Evolutionary conservation across 2,797 vertebrate genomes (phyloP).

Genomic region (Melanotaenia trifasciata): DNA sequence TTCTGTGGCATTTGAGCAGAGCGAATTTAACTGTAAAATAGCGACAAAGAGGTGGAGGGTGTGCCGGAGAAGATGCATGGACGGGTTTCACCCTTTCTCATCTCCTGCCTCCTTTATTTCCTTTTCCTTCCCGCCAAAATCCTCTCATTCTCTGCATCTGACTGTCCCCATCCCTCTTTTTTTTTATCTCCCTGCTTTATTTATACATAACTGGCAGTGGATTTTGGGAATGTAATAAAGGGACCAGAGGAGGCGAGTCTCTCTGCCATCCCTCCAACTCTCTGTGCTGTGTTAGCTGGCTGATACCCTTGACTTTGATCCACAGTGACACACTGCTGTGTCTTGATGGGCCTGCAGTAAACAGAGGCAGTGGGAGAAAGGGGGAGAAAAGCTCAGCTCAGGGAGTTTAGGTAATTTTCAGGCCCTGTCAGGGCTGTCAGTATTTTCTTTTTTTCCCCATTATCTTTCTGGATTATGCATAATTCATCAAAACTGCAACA

Average conservation of each 20-base stretch:
- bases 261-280: slow-evolving; percentile 24
- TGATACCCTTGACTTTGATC: slow-evolving; percentile 66
- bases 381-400: neutral
- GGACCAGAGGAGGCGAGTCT: slow-evolving; percentile 45
- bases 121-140: slow-evolving; percentile 22
- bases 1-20: slow-evolving; percentile 32
- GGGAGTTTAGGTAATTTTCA: slow-evolving; percentile 37
- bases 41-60: slow-evolving; percentile 7
- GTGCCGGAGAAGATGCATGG: slow-evolving; percentile 20
- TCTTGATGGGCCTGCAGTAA: slow-evolving; percentile 59
- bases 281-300: slow-evolving; percentile 45
- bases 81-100: slow-evolving; percentile 1
- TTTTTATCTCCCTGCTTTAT: slow-evolving; percentile 5
- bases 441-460: slow-evolving; percentile 8
- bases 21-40: slow-evolving; percentile 52
- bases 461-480: neutral
- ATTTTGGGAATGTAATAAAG: slow-evolving; percentile 47
- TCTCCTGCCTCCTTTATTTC: slow-evolving; percentile 23
- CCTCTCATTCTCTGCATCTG: slow-evolving; percentile 23
- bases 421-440: slow-evolving; percentile 7
- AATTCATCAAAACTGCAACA: neutral
- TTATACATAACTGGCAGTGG: slow-evolving; percentile 26
- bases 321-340: slow-evolving; percentile 60
- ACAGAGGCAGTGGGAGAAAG: slow-evolving; percentile 18
- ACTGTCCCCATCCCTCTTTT: slow-evolving; percentile 12